Base-by-base conservation (phyloP, 2,113 vertebrate species). In the Bos indicus region DNA sequence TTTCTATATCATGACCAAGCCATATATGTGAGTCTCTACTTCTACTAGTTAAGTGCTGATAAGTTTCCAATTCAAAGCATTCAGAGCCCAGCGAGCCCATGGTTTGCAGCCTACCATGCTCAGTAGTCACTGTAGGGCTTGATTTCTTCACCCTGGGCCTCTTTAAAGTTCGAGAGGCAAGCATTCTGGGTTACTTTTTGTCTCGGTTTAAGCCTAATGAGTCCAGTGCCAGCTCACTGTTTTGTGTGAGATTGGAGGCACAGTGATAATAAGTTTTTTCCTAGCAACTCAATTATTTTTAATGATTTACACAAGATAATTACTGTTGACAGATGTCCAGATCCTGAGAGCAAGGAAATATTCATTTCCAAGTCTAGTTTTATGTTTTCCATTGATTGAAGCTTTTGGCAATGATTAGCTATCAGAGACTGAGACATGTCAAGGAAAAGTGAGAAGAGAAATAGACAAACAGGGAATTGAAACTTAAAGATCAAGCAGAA, bases 281-380 rank as follows among this genome's bases (percentile, higher is more conserved):
- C 33, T 84, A 33, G 57, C 12, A n/a, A 81, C 67, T 89, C 83
- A 94, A 67, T 97, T 57, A 96, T 95, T 85, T 97, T 96, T 88
- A 97, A 96, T 96, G 93, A 94, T 95, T 95, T 97, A 78, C 23
- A 96, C 36, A 90, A 92, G 92, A 74, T 97, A 92, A 97, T 95
- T 94, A 97, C 26, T 30, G 6, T 59, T 96, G 82, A 89, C 83
- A 97, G 94, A 80, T 82, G 92, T 28, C 88, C 86, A 91, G 43
- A 67, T 81, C 23, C 48, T 60, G 64, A 93, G 88, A 97, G 82
- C 33, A 78, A 83, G n/a, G 40, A 89, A 88, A 83, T 82, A 91
- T 14, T 71, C 40, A 43, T 64, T 85, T 40, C 33, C n/a, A 33
- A 21, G 46, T 52, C 83, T 14, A 30, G 30, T 57, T 92, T 93